phyloP scores from a whole-genome alignment of 2,113 vertebrate genomes.

The Ursus arctos region DNA sequence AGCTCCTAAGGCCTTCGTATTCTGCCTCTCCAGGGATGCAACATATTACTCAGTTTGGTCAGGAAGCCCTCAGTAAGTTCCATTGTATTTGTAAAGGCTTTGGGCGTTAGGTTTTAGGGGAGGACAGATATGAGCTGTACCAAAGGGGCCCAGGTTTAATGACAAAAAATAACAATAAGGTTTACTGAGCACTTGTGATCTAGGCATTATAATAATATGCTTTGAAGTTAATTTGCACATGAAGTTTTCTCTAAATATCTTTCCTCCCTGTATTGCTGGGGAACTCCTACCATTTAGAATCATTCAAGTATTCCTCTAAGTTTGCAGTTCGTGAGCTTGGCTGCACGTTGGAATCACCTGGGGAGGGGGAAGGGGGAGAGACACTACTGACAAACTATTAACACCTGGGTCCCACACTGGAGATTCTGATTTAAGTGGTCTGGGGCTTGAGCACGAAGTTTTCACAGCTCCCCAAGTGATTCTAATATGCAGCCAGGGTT shows the following conservation, averaged over 20 bases:
- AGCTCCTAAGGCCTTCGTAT: background rate
- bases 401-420: background rate
- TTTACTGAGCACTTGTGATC: background rate
- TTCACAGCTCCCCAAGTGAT: background rate
- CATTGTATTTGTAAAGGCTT: background rate
- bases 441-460: background rate
- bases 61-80: background rate
- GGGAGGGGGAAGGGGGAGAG: background rate
- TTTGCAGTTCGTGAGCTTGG: background rate
- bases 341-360: background rate
- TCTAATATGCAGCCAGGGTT: background rate
- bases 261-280: background rate
- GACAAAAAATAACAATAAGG: background rate
- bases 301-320: background rate
- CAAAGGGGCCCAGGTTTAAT: background rate
- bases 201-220: background rate
- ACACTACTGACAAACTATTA: background rate
- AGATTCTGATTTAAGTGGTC: background rate
- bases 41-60: background rate
- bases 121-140: background rate
- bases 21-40: background rate
- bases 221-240: background rate
- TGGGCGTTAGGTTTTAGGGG: background rate
- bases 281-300: background rate
- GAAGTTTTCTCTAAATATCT: background rate